These are phyloP conservation scores for Gasterosteus nipponicus DNA, from an alignment of 2,113 vertebrate genomes.

Conservation along the genomic window DNA sequence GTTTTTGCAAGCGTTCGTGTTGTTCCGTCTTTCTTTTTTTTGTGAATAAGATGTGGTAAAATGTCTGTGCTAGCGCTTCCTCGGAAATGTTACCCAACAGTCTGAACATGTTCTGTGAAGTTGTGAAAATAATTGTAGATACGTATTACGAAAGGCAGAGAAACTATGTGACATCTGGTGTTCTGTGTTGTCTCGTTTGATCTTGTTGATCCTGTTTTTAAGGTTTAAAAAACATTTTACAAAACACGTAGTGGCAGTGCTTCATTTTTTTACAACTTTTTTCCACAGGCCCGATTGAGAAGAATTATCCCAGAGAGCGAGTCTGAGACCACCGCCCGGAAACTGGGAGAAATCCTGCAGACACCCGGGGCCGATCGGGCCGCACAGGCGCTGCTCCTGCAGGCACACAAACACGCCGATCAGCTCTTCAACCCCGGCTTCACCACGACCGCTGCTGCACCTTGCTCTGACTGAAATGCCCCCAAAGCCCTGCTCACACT, in stretches of 20 bases:
- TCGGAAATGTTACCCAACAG: slow-evolving; percentile 30
- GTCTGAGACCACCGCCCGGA: slow-evolving; percentile 19
- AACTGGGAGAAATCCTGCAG: slow-evolving; percentile 64
- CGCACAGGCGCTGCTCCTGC: slow-evolving; percentile 51
- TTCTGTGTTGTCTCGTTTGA: neutral
- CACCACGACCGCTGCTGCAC: neutral
- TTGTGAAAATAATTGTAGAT: slow-evolving; percentile 28
- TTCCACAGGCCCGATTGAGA: slow-evolving; percentile 65
- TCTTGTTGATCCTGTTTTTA: neutral
- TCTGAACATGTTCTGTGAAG: slow-evolving; percentile 7
- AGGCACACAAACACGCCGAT: slow-evolving; percentile 63
- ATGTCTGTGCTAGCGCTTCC: slow-evolving; percentile 40
- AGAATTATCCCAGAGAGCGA: slow-evolving; percentile 43
- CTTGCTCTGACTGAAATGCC: slow-evolving; percentile 1
- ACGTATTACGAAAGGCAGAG: slow-evolving; percentile 9
- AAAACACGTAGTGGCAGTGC: neutral
- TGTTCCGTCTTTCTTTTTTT: neutral
- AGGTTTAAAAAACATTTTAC: neutral
- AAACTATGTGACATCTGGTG: neutral
- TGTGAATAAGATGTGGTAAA: slow-evolving; percentile 39
- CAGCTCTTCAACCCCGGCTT: slow-evolving; percentile 33
- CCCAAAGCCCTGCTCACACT: neutral
- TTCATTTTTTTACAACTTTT: neutral
- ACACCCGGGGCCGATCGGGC: slow-evolving; percentile 18
- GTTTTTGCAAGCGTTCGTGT: neutral